Evolutionary conservation across 2,888 invertebrate species (phyloP), one percentile per base, ranked within the genome.

Genomic region (Axea sp.): DNA sequence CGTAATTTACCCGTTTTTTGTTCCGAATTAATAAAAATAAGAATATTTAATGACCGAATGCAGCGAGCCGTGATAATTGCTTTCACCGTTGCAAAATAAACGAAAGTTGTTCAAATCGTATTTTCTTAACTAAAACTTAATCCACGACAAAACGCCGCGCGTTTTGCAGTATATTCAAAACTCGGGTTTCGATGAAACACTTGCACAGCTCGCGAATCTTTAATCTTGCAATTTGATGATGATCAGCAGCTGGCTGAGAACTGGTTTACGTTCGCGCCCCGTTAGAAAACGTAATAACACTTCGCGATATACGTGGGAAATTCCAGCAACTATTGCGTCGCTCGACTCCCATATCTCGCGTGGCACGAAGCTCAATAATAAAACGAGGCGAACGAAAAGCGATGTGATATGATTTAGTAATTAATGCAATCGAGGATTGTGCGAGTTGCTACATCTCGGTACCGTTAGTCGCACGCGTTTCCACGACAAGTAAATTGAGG

Each of bases 191-290:
- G 57, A 47, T 28, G 57, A 22, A 67, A 57, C 67, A 51, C 57
- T 57, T 41, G 60, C 37, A 31, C 59, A 33, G 49, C 39, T 30
- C 60, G 65, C 65, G 59, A 67, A 73, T 73, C 59, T 73, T 65
- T 43, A 67, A 72, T 57, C 65, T 53, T 22, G 39, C 60, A 67
- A 60, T 68, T 73, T 55, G 73, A 73, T 47, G 67, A 73, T 73
- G 69, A 64, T 69, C 60, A 60, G 73, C 59, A 60, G 60, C 59
- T 45, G 67, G 45, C 73, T 59, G 67, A 73, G 73, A 73, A 67
- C 73, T 73, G 73, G 73, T 73, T 73, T 67, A 55, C 65, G 59
- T 67, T 67, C 67, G 73, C 65, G 65, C 59, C 67, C 64, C 73
- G 67, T 72, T 72, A 72, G 59, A 72, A 72, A 65, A 72, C 53